These are phyloP conservation scores for Zoanthus solanderi DNA, from an alignment of 92 coral and sea anemone genomes.

Conservation along the genomic window DNA sequence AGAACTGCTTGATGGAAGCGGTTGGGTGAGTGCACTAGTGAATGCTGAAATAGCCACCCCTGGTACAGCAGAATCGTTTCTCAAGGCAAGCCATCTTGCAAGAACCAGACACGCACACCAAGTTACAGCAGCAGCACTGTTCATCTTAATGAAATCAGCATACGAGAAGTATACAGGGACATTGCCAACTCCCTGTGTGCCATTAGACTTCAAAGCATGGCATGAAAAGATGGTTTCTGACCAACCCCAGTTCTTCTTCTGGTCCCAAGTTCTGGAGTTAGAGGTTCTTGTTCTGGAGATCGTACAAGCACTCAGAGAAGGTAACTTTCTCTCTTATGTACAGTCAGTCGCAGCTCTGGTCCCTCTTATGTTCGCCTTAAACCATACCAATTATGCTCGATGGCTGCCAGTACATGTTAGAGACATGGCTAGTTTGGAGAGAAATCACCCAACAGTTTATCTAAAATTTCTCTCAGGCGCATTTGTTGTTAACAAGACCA, in stretches of 20 bases:
- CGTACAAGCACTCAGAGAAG: slow-evolving; percentile 57
- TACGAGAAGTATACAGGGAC: slow-evolving; percentile 42
- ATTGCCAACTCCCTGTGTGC: slow-evolving; percentile 10
- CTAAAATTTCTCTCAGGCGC: slow-evolving; percentile 63
- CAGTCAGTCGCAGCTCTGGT: slow-evolving; percentile 44
- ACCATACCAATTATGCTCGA: slow-evolving; percentile 65
- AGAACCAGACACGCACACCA: slow-evolving; percentile 59
- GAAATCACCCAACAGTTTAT: slow-evolving; percentile 62
- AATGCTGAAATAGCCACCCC: slow-evolving; percentile 53
- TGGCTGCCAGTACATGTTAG: slow-evolving; percentile 76
- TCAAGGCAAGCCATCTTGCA: slow-evolving; percentile 58
- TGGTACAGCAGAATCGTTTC: slow-evolving; percentile 62
- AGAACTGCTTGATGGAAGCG: slow-evolving; percentile 61
- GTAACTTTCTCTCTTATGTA: slow-evolving; percentile 54
- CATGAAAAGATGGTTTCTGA: slow-evolving; percentile 34
- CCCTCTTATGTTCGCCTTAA: slow-evolving; percentile 71
- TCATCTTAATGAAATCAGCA: slow-evolving; percentile 43
- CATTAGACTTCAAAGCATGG: slow-evolving; percentile 41
- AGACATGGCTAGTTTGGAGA: slow-evolving; percentile 58
- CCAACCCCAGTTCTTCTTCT: slow-evolving; percentile 57
- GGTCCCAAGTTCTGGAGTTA: slow-evolving; percentile 47
- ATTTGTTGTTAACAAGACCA: slow-evolving; percentile 70
- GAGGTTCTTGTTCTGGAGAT: slow-evolving; percentile 48
- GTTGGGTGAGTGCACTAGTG: slow-evolving; percentile 59
- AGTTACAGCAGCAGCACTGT: slow-evolving; percentile 59